A percentile compares a stretch with the other conserved stretches of the same genome.
Evolutionary conservation across 2,797 vertebrate genomes (phyloP).

Genomic region (Parotocinclus haroldoi): DNA sequence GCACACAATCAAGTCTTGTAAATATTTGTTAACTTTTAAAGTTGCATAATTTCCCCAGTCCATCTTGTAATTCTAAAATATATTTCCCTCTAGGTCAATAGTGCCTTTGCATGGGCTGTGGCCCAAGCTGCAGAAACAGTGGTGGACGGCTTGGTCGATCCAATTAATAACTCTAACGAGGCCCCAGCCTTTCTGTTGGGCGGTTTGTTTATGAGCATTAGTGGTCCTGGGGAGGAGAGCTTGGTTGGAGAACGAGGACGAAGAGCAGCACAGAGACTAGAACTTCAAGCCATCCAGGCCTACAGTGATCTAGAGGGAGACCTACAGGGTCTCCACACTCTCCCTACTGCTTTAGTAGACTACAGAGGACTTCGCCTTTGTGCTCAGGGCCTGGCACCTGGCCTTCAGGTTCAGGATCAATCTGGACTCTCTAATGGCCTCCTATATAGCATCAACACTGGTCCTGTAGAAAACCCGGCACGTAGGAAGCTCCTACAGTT

Average conservation of each 20-base stretch:
- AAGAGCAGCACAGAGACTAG: constrained; percentile 56
- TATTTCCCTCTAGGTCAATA: constrained; percentile 65
- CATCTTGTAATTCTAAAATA: neutral
- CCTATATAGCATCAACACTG: constrained; percentile 68
- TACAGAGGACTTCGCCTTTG: constrained; percentile 78
- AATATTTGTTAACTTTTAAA: neutral
- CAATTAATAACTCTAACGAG: constrained; percentile 66
- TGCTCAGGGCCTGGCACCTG: constrained; percentile 79
- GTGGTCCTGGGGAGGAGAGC: constrained; percentile 53
- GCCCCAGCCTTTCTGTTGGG: constrained; percentile 75
- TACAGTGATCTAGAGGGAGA: constrained; percentile 69
- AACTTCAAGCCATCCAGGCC: constrained; percentile 64
- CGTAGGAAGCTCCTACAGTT: constrained; percentile 65
- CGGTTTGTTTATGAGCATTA: constrained; percentile 72
- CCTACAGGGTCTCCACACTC: constrained; percentile 70
- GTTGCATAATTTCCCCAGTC: too few relatives aligned
- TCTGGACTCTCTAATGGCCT: constrained; percentile 61
- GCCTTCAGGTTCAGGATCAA: constrained; percentile 68
- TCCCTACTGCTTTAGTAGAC: constrained; percentile 77
- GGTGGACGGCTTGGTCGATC: constrained; percentile 72
- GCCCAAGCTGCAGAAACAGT: constrained; percentile 69
- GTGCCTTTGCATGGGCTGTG: constrained; percentile 71
- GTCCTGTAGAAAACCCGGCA: constrained; percentile 65
- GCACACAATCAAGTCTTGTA: neutral
- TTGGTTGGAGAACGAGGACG: constrained; percentile 70